A percentile compares a stretch with the other conserved stretches of the same genome.
These are phyloP conservation scores for Brotula barbata DNA, from an alignment of 2,797 vertebrate species.

Conservation along the genomic window DNA sequence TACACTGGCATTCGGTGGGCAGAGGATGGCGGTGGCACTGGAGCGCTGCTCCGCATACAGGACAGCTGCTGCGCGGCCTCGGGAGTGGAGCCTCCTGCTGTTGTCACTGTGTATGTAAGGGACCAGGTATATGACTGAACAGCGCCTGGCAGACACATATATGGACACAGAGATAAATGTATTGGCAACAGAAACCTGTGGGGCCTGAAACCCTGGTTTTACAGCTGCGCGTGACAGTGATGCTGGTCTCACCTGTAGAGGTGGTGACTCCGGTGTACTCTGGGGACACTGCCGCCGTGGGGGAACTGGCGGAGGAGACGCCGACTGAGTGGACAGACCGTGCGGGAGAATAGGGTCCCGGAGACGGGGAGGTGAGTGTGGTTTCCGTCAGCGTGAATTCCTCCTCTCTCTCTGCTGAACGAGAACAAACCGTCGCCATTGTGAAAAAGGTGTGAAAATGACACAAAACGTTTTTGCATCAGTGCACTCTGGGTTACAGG, in stretches of 20 bases:
- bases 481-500: not conserved
- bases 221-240: slow-evolving; percentile 15
- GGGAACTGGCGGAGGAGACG: slow-evolving; percentile 85
- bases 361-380: slow-evolving; percentile 85
- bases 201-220: slow-evolving; percentile 35
- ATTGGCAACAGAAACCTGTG: slow-evolving; percentile 59
- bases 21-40: slow-evolving; percentile 84
- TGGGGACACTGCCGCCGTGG: slow-evolving; percentile 87
- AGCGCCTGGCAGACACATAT: slow-evolving; percentile 86
- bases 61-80: slow-evolving; percentile 90
- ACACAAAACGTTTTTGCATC: too few relatives aligned
- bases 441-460: too few relatives aligned
- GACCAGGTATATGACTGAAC: slow-evolving; percentile 99
- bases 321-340: slow-evolving; percentile 88
- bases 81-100: slow-evolving; percentile 88
- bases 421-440: not conserved
- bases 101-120: slow-evolving; percentile 99
- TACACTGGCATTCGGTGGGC: slow-evolving; percentile 94
- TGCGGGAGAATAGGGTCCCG: slow-evolving; percentile 88
- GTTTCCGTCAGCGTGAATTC: slow-evolving; percentile 86
- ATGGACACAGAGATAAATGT: slow-evolving; percentile 72
- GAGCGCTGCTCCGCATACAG: slow-evolving; percentile 90
- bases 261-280: slow-evolving; percentile 84
- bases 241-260: slow-evolving; percentile 83
- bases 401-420: slow-evolving; percentile 83